Conservation (phyloP, 2,113 vertebrate species). For the Ascaphus truei region DNA sequence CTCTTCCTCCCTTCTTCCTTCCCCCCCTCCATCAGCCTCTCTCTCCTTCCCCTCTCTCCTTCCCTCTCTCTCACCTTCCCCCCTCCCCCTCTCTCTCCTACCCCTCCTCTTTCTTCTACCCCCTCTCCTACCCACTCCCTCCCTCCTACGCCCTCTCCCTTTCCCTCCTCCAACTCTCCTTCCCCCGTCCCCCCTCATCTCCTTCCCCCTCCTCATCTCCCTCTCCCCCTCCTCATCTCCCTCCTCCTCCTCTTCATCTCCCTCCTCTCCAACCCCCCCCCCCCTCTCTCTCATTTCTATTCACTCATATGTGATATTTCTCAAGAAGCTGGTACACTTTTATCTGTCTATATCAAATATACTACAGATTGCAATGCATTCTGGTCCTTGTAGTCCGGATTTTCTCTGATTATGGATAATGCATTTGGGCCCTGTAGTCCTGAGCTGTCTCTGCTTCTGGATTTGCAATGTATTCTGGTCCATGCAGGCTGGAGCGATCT, state of each 20-base stretch:
- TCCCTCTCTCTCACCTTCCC: not conserved
- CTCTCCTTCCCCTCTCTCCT: not conserved
- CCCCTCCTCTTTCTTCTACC: too few species aligned
- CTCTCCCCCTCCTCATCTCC: not conserved
- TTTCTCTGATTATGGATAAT: not conserved
- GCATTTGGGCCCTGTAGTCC: not conserved
- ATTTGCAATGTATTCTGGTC: slow-evolving; percentile 46
- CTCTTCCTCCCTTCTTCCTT: slow-evolving; percentile 16
- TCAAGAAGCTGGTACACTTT: slow-evolving; percentile 24
- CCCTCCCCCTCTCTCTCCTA: not conserved
- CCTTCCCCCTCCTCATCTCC: not conserved
- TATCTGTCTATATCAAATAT: slow-evolving; percentile 12
- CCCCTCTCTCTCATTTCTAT: not conserved
- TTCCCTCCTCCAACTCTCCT: not conserved
- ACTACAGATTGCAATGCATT: too few species aligned
- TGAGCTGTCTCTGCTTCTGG: not conserved
- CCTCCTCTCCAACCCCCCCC: too few species aligned
- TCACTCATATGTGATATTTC: slow-evolving; percentile 1
- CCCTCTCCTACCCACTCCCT: not conserved
- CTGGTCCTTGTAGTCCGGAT: slow-evolving; percentile 23
- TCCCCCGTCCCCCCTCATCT: too few species aligned
- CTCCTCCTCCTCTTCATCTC: not conserved
- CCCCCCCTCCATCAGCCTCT: too few species aligned
- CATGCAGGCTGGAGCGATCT: too few species aligned
- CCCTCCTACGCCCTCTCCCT: not conserved